Conservation (phyloP, 2,113 vertebrate genomes). For the Gobius niger region DNA sequence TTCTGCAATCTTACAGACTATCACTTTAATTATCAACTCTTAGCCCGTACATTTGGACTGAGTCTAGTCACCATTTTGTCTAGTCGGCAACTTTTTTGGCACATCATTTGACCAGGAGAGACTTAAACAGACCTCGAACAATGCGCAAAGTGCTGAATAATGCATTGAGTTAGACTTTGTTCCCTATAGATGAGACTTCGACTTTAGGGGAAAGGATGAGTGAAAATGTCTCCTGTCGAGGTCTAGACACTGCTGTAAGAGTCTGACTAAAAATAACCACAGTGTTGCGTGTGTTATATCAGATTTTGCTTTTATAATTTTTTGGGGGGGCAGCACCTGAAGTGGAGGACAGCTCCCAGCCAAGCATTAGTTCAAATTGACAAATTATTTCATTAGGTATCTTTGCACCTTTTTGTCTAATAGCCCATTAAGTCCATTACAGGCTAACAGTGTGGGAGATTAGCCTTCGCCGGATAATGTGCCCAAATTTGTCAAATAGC, state of each 20-base stretch:
- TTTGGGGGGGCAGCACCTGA: neutral
- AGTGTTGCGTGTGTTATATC: neutral
- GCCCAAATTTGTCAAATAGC: constrained; percentile 40
- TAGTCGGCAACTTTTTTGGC: no score
- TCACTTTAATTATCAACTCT: no score
- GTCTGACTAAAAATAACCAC: no score
- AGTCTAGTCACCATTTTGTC: no score
- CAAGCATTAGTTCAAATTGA: constrained; percentile 24
- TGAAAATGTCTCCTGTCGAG: no score
- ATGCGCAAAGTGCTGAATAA: no score
- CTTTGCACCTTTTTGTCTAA: constrained; percentile 40
- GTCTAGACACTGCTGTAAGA: neutral
- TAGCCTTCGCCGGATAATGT: constrained; percentile 39
- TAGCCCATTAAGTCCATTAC: constrained; percentile 46
- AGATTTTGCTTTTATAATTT: neutral
- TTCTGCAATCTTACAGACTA: no score
- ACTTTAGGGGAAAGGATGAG: neutral
- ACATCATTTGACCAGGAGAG: no score
- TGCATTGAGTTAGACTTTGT: no score
- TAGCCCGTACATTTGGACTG: no score
- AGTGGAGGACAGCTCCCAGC: constrained; percentile 12
- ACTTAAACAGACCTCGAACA: no score
- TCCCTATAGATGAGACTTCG: no score
- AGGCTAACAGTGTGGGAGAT: constrained; percentile 34
- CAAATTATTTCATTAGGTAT: constrained; percentile 40